Base-by-base conservation (phyloP, 1,140 invertebrate genomes). In the Charaxes varanes region DNA sequence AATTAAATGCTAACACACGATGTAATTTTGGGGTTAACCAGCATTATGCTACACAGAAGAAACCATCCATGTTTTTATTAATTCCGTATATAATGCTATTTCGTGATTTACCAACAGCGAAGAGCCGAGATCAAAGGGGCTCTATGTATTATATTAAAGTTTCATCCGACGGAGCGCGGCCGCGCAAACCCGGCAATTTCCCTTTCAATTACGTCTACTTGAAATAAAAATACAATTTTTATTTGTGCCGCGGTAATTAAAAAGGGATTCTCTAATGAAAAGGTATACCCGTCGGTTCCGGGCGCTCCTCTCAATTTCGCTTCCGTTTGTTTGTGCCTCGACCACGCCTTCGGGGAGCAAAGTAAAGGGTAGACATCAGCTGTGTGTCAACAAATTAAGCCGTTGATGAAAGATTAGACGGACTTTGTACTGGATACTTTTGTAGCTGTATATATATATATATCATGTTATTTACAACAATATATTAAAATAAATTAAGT, bases 191-290 rank as follows among this genome's bases (percentile, higher is more conserved):
- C 64, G 60, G 71, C 66, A 79, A 80, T 80, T 83, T 79, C 79
- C 79, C 80, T 78, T 83, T 83, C 76, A 80, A 83, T 83, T 83
- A 77, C 70, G 67, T 56, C 72, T 76, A 73, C 74, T 83, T 80
- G 76, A 72, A 77, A 78, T 79, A 74, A 83, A 79, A 79, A 79
- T 72, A 83, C 70, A 80, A 76, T 83, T 82, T 78, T 83, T 80
- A 78, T 82, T 78, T 72, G 64, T 65, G 63, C 59, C 63, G 64
- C 71, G 73, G 78, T 78, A 82, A 82, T 82, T 82, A 82, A 82
- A 82, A 78, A 73, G 78, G 78, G 78, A 78, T 82, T 78, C 62
- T 70, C 68, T 80, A 82, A 80, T 82, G 71, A 82, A 80, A 82
- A 80, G 76, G 76, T 82, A 80, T 77, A 78, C 71, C n/a, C 66